These are phyloP conservation scores for Loriculus beryllinus DNA, from an alignment of 2,797 vertebrate genomes.

Conservation along the genomic window DNA sequence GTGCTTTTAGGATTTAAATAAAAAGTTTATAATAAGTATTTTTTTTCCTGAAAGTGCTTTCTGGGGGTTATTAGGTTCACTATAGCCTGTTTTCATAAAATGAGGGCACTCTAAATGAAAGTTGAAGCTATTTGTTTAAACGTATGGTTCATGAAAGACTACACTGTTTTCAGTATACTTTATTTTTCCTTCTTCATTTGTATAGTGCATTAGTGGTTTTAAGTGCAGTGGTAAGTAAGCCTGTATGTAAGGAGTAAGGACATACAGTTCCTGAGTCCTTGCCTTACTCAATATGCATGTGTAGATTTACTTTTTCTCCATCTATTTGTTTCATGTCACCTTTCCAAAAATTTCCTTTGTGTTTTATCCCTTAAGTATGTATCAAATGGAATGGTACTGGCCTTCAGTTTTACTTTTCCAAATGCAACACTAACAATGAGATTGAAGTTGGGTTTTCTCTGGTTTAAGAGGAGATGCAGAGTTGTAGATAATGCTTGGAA, in stretches of 20 bases:
- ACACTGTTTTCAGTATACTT: not conserved
- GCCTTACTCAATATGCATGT: not conserved
- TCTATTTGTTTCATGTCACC: not conserved
- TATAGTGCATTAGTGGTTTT: not conserved
- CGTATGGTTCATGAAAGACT: not conserved
- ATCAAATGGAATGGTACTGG: not conserved
- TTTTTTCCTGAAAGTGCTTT: not conserved
- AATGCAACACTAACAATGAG: not conserved
- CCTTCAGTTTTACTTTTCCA: not conserved
- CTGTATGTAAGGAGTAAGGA: not conserved
- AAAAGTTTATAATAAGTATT: not conserved
- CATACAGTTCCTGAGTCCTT: not conserved
- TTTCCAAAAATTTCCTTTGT: not conserved
- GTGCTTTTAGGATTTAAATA: not conserved
- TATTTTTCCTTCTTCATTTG: not conserved
- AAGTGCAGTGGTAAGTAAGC: not conserved
- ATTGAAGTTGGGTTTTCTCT: not conserved
- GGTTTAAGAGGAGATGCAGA: not conserved
- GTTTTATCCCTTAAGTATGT: not conserved
- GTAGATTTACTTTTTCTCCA: not conserved
- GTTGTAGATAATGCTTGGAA: not conserved
- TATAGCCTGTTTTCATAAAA: not conserved
- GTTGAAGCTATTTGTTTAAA: not conserved
- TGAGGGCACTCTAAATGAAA: not conserved
- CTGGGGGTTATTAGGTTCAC: not conserved